Evolutionary conservation across 2,797 vertebrate species (phyloP).

Genomic region (Gallinago nigripennis): DNA sequence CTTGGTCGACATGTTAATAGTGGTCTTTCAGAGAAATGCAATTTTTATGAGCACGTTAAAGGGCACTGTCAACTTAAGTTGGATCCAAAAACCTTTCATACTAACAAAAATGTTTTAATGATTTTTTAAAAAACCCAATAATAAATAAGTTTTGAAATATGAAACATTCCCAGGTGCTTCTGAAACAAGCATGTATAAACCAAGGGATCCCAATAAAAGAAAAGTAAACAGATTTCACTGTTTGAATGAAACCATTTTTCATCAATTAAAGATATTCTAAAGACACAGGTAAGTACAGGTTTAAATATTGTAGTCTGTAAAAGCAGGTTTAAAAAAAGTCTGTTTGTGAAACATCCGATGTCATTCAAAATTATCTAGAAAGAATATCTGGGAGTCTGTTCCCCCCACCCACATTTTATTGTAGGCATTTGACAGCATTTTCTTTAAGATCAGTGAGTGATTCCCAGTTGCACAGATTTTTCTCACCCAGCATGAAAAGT

Average conservation of each 20-base stretch:
- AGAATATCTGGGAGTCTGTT: not conserved
- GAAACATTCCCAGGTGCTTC: not conserved
- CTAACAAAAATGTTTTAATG: not conserved
- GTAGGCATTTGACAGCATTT: not conserved
- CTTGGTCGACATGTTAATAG: not conserved
- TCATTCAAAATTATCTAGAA: not conserved
- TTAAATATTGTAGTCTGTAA: not conserved
- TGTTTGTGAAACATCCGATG: not conserved
- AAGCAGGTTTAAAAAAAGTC: not conserved
- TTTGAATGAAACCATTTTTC: not conserved
- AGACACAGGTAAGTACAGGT: not conserved
- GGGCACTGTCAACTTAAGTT: not conserved
- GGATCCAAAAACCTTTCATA: not conserved
- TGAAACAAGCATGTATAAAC: not conserved
- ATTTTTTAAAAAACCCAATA: not conserved
- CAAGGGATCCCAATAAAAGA: not conserved
- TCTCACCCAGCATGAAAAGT: not conserved
- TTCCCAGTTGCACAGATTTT: not conserved
- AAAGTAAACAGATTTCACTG: not conserved
- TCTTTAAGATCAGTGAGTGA: not conserved
- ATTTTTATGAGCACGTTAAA: not conserved
- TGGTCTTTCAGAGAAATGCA: not conserved
- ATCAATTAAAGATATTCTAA: not conserved
- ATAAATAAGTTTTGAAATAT: not conserved
- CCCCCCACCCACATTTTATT: not conserved